Conservation (phyloP, 2,888 invertebrate genomes). For the Melinaea menophilus region DNA sequence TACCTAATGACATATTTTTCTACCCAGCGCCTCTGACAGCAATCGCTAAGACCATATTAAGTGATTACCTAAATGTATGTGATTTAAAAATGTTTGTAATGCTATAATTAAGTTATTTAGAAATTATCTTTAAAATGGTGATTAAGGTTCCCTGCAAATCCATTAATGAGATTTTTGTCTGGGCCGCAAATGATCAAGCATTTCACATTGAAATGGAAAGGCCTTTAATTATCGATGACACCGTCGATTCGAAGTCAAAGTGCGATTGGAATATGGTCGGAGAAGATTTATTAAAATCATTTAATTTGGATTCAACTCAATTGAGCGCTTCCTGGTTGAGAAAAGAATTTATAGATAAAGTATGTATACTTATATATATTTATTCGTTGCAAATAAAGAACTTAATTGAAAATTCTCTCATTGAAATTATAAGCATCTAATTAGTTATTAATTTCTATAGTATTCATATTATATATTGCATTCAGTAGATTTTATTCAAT, state of each 20-base stretch:
- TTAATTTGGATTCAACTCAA: conserved; percentile 52
- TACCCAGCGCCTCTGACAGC: conserved; percentile 48
- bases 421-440: too few species aligned
- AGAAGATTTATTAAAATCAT: conserved; percentile 40
- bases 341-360: conserved; percentile 62
- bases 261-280: conserved; percentile 49
- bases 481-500: too few species aligned
- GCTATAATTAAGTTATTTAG: neutral
- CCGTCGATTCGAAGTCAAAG: conserved; percentile 28
- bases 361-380: conserved; percentile 28
- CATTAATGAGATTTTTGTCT: conserved; percentile 53
- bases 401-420: too few species aligned
- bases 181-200: conserved; percentile 60
- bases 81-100: neutral
- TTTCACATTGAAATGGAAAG: conserved; percentile 58
- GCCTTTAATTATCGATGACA: conserved; percentile 49
- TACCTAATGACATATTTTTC: conserved; percentile 54
- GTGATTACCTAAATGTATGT: conserved; percentile 54
- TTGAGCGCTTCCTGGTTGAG: conserved; percentile 63
- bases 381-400: too few species aligned
- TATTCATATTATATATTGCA: too few species aligned
- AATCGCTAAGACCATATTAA: conserved; percentile 51
- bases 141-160: conserved; percentile 48
- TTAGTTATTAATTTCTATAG: too few species aligned
- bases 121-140: neutral